phyloP scores from a whole-genome alignment of 2,113 vertebrate species.

The Bufo gargarizans region DNA sequence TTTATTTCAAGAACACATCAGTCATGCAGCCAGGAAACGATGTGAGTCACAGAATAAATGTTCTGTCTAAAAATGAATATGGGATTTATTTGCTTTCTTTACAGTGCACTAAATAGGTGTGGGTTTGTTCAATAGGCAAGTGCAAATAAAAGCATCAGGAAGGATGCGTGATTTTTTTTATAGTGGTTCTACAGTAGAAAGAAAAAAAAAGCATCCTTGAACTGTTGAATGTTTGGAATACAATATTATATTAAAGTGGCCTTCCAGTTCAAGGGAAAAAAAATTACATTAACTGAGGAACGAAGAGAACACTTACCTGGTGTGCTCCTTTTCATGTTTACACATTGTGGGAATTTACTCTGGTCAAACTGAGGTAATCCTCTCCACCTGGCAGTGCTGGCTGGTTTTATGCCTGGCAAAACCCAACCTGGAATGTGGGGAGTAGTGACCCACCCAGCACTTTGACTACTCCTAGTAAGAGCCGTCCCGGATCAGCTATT shows the following conservation, averaged over 20 bases:
- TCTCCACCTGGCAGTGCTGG: too few species aligned
- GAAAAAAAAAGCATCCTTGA: background rate
- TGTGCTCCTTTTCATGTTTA: too few species aligned
- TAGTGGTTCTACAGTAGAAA: background rate
- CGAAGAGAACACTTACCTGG: too few species aligned
- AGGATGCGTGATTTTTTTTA: background rate
- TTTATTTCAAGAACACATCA: conserved; percentile 33
- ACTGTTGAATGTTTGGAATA: background rate
- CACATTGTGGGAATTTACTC: too few species aligned
- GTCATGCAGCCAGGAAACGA: background rate
- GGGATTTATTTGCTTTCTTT: background rate
- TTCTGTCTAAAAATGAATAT: conserved; percentile 19
- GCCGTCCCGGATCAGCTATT: too few species aligned
- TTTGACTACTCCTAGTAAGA: too few species aligned
- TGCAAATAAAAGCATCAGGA: background rate
- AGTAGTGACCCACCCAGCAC: too few species aligned
- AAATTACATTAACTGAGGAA: too few species aligned
- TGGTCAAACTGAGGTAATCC: too few species aligned
- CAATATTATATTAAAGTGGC: background rate
- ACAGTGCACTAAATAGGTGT: background rate
- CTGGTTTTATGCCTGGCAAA: too few species aligned
- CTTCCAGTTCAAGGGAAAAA: too few species aligned
- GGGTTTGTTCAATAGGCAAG: background rate
- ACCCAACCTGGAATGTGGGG: too few species aligned
- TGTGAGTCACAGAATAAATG: background rate